Conservation (phyloP, 2,113 vertebrate genomes). For the Fulica atra region DNA sequence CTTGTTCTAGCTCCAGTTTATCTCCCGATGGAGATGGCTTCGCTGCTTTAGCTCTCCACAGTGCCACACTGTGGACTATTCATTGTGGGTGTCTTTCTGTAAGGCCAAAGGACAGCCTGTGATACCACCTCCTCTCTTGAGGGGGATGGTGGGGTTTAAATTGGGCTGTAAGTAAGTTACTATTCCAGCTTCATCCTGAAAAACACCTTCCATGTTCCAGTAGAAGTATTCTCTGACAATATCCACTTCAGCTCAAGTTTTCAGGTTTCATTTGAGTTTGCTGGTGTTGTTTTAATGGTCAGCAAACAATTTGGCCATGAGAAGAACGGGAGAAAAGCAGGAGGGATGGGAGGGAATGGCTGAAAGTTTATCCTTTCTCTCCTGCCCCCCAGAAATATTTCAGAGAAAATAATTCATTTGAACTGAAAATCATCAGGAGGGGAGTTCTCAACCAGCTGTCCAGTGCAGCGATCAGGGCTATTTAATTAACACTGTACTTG, state of each 20-base stretch:
- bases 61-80: background rate
- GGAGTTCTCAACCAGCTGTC: background rate
- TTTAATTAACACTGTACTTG: constrained; percentile 1
- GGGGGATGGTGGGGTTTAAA: background rate
- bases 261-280: background rate
- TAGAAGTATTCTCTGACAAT: fast-evolving
- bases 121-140: fast-evolving
- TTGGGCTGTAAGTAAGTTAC: background rate
- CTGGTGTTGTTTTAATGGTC: background rate
- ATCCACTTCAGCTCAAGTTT: fast-evolving
- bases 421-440: background rate
- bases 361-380: background rate
- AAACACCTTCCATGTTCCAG: fast-evolving
- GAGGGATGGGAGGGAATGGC: background rate
- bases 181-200: background rate
- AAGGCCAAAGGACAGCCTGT: background rate
- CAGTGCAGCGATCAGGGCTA: background rate
- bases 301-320: background rate
- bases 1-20: background rate
- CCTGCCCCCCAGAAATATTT: background rate
- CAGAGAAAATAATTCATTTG: background rate
- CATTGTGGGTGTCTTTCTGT: too few species aligned
- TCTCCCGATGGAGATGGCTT: background rate
- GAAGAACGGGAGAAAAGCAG: background rate
- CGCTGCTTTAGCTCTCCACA: background rate